Base-by-base conservation (phyloP, 92 coral and sea anemone genomes). In the Palythoa heliodiscus region DNA sequence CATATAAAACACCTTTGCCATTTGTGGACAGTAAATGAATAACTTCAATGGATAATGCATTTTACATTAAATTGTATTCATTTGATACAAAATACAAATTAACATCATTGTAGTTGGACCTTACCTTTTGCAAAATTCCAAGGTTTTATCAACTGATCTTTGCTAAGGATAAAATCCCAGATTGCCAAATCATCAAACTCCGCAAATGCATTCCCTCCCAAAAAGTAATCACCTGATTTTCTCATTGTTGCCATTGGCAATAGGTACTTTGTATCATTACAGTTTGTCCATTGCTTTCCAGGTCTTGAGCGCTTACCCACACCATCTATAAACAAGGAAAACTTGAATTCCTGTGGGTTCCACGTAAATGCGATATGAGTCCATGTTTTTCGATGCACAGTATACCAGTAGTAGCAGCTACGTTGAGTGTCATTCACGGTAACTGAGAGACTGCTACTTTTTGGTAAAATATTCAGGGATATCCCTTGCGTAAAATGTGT, bases 141-240 rank as follows among this genome's bases (percentile, higher is more conserved):
- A 40, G 86, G 75, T 11, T 0, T 47, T 52, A 47, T 68, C 22
- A 75, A 25, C 14, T 75, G 76, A 0, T n/a, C 4, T 4, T 29
- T 24, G 11, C 71, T 14, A 23, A 88, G 20, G 0, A 22, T 82
- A 4, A 47, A 38, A 43, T 75, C 68, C 95, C 95, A 92, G 29
- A 92, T 87, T 22, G 87, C 95, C 63, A 92, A 52, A 35, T 89
- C 87, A 54, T 89, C 95, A 58, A 77, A 70, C 60, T 87, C 78
- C 16, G 82, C 92, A 67, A 15, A 38, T 15, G 72, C 54, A 17
- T 39, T 39, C 15, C 66, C 35, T 78, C 83, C 83, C 38, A 78
- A 2, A 43, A 37, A 78, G 71, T 78, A 78, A 11, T 54, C 48
- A 61, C 71, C 83, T 12, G 83, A 78, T 19, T 78, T 63, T 6